Base-by-base conservation (phyloP, 1,140 invertebrate genomes). In the Marisa cornuarietis region DNA sequence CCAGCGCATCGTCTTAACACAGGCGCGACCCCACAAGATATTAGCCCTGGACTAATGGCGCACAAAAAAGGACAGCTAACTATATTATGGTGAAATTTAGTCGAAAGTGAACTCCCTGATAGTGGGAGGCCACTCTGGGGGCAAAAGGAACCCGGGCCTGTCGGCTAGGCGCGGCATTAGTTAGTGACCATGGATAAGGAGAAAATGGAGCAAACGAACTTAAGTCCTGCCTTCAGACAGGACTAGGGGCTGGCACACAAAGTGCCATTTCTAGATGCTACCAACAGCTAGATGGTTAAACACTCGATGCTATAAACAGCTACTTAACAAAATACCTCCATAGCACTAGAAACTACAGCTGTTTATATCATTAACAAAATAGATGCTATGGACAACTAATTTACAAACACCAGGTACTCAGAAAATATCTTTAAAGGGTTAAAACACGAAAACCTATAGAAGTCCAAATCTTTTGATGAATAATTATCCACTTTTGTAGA, bases 41-140 rank as follows among this genome's bases (percentile, higher is more conserved):
- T 77, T 77, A 77, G 76, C 76, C 68, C 63, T 68, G 5, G 76
- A 51, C 76, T 77, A 77, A 77, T 77, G 76, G 76, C 76, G 65
- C 76, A 68, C 76, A 77, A 52, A 77, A 76, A 77, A 76, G 69
- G 76, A 65, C 63, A 42, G 18, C 76, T 77, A 77, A 77, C 76
- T 63, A 65, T 77, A 69, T 77, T 77, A 77, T 68, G 76, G 66
- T 77, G 76, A 77, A 77, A 68, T 77, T 65, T 66, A 65, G 76
- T n/a, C 63, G 63, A 31, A 52, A 69, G 76, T 77, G 76, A 77
- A 77, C 63, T 54, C 63, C 65, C 65, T 49, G 76, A 77, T 77
- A 77, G 54, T 52, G 76, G 76, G 76, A 77, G 65, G 63, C 54
- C 65, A 77, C 63, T 51, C 49, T 68, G 31, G 65, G 58, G 76